Evolutionary conservation across 2,888 invertebrate species (phyloP).

Genomic region (Cantharis nigra): DNA sequence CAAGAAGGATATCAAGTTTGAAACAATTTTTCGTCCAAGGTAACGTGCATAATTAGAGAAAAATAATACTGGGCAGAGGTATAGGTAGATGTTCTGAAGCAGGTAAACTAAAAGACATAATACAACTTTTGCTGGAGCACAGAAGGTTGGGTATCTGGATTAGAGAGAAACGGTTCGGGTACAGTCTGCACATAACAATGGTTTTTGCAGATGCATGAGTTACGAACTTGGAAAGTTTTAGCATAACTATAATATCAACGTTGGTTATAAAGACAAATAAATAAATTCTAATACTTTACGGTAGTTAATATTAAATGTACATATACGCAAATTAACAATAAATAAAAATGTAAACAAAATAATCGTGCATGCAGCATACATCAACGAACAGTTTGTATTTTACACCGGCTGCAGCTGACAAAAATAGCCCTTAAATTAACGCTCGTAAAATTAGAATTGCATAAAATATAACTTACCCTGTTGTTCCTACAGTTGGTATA

Average conservation of each 20-base stretch:
- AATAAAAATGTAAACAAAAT: slow-evolving; percentile 1
- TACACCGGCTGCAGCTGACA: slow-evolving; percentile 3
- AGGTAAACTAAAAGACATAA: slow-evolving; percentile 18
- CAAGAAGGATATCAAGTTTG: background rate
- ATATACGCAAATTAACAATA: background rate
- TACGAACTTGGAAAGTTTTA: background rate
- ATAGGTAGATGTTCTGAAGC: slow-evolving; percentile 11
- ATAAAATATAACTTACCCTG: slow-evolving; percentile 46
- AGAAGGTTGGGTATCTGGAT: slow-evolving; percentile 43
- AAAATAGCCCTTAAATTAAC: slow-evolving; percentile 5
- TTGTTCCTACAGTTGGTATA: slow-evolving; percentile 40
- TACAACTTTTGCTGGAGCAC: slow-evolving; percentile 19
- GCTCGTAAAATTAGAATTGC: background rate
- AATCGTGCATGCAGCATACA: slow-evolving; percentile 14
- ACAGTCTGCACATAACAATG: slow-evolving; percentile 42
- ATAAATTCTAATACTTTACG: background rate
- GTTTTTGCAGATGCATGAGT: slow-evolving; percentile 23
- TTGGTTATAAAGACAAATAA: background rate
- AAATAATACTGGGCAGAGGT: background rate
- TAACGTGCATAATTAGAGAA: background rate
- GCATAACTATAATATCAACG: background rate
- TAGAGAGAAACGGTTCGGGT: slow-evolving; percentile 38
- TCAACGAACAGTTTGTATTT: background rate
- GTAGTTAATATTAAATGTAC: background rate
- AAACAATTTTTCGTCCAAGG: background rate